Evolutionary conservation across 2,113 vertebrate genomes (phyloP).

Genomic region (Murina feae): DNA sequence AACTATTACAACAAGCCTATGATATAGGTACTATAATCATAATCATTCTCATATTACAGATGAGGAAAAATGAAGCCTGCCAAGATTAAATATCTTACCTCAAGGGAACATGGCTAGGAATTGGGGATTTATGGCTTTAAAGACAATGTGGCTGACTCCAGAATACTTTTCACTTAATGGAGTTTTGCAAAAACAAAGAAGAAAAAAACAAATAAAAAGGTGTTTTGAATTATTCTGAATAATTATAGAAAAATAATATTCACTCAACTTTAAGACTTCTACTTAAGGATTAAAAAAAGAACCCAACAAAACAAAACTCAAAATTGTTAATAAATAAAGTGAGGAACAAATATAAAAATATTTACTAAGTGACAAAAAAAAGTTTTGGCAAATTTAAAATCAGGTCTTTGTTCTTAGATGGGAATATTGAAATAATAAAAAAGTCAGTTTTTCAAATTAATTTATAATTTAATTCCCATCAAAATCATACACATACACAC

Average conservation of each 20-base stretch:
- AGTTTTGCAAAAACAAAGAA: constrained; percentile 1
- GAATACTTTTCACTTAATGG: not conserved
- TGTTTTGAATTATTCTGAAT: not conserved
- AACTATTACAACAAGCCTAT: not conserved
- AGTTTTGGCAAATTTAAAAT: not conserved
- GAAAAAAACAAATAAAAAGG: not conserved
- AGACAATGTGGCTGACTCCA: not conserved
- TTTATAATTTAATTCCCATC: not conserved
- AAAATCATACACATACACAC: not conserved
- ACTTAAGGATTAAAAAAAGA: not conserved
- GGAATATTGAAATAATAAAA: not conserved
- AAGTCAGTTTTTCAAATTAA: constrained; percentile 6
- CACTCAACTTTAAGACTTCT: not conserved
- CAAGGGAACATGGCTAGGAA: not conserved
- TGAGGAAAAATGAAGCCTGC: not conserved
- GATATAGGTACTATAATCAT: not conserved
- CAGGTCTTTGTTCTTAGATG: not conserved
- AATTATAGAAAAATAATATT: not conserved
- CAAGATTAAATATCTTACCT: not conserved
- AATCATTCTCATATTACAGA: not conserved
- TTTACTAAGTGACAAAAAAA: not conserved
- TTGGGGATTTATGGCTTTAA: not conserved
- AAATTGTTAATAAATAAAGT: not conserved
- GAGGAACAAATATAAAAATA: not conserved
- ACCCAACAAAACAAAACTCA: too few species aligned